Evolutionary conservation across 2,888 invertebrate genomes (phyloP), one percentile per base, ranked within the genome.

Genomic region (Pristionchus maxplancki): DNA sequence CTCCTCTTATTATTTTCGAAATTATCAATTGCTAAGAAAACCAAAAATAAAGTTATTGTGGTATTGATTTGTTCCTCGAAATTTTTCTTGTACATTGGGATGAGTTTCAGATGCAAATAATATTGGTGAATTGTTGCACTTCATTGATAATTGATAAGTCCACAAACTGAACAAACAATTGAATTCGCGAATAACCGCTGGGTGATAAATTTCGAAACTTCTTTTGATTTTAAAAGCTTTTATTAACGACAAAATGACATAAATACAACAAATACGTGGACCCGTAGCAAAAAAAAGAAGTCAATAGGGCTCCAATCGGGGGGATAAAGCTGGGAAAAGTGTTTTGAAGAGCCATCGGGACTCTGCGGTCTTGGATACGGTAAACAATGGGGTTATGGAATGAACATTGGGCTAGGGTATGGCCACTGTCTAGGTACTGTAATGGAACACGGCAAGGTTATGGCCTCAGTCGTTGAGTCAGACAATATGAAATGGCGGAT

Each of bases 341-440:
- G n/a, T 64, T n/a, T 9, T 4, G 4, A 34, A 40, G 71, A 37
- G 37, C 71, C 37, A 71, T 71, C 17, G 71, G 11, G 37, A 34
- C 71, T 71, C 71, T 34, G 20, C 71, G 71, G 71, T 71, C 37
- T 37, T 24, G 71, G 31, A 17, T 71, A 40, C 20, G 37, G 71
- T 64, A 64, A 6, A 24, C 0, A 8, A 58, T 0, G 58, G 58
- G 71, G n/a, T 20, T n/a, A 71, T 17, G 71, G 71, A 71, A 71
- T 71, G n/a, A n/a, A n/a, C n/a, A n/a, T n/a, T n/a, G 71, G 20
- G 17, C 9, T 13, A 31, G 8, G 20, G 71, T 34, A 71, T 37
- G 37, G 71, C 71, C 71, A 37, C 37, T 71, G 71, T 71, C 71
- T 71, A 37, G 71, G 37, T 71, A 71, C 71, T 31, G 71, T 71